Conservation (phyloP, 2,888 invertebrate genomes). For the Esperia sulphurella region DNA sequence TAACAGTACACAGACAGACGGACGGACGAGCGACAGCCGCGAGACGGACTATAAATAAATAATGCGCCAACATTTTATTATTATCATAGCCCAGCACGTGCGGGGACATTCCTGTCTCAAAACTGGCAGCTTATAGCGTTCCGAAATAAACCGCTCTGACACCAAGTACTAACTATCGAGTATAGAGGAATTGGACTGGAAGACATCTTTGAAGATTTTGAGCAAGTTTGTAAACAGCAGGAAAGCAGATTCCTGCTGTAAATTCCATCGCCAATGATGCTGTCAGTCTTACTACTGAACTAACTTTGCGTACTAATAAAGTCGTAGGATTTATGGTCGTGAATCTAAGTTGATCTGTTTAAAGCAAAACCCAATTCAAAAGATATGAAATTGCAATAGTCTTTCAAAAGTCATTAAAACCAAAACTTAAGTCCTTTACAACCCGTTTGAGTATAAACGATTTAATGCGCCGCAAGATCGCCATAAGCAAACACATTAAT, state of each 20-base stretch:
- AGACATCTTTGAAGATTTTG: not conserved
- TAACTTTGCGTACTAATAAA: too few species aligned
- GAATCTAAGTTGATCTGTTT: not conserved
- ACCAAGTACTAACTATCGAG: not conserved
- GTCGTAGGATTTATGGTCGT: not conserved
- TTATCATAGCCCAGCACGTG: constrained; percentile 76
- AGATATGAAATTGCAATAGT: constrained; percentile 30
- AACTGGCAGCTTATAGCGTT: constrained; percentile 44
- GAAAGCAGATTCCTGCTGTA: too few species aligned
- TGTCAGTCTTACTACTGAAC: too few species aligned
- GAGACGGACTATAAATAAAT: constrained; percentile 77
- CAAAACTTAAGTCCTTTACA: constrained; percentile 43
- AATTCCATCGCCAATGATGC: too few species aligned
- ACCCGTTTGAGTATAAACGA: constrained; percentile 39
- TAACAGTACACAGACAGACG: constrained; percentile 53
- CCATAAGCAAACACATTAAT: constrained; percentile 55
- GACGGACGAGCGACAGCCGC: constrained; percentile 77
- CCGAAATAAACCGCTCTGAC: constrained; percentile 20
- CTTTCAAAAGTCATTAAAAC: constrained; percentile 50
- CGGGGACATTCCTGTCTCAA: constrained; percentile 62
- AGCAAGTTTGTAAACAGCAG: not conserved
- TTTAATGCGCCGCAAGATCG: constrained; percentile 39
- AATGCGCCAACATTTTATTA: constrained; percentile 79
- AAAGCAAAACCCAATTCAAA: constrained; percentile 9
- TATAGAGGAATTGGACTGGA: not conserved